Evolutionary conservation across 2,113 vertebrate species (phyloP).

Genomic region (Cyanoramphus novaezelandiae): DNA sequence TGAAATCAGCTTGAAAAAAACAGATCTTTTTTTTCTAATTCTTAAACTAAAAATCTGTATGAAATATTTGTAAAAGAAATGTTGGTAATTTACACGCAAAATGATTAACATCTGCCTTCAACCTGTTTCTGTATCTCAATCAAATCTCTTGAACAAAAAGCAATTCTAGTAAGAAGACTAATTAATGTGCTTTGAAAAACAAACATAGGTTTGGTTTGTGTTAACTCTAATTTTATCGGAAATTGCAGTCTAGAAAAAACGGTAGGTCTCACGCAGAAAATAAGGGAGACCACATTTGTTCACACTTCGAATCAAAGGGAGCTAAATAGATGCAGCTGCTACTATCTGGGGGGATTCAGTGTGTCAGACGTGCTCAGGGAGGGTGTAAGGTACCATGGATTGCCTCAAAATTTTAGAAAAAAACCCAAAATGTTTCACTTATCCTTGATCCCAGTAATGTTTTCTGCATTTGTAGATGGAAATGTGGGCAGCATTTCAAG

Average conservation of each 20-base stretch:
- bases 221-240: not conserved
- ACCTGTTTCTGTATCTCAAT: not conserved
- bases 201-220: not conserved
- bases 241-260: not conserved
- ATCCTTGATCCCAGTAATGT: not conserved
- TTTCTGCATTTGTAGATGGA: not conserved
- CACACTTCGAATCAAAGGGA: not conserved
- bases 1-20: not conserved
- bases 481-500: not conserved
- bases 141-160: not conserved
- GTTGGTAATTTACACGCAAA: not conserved
- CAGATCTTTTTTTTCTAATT: not conserved
- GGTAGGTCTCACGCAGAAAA: not conserved
- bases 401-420: not conserved
- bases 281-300: not conserved
- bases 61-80: not conserved
- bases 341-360: not conserved
- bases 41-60: slow-evolving; percentile 1
- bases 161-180: not conserved
- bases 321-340: not conserved
- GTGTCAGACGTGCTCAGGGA: not conserved
- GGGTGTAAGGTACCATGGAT: accelerated
- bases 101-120: not conserved
- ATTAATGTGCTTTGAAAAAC: slow-evolving; percentile 46
- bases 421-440: not conserved